Evolutionary conservation across 2,888 invertebrate genomes (phyloP).

Genomic region (Yponomeuta cagnagella): DNA sequence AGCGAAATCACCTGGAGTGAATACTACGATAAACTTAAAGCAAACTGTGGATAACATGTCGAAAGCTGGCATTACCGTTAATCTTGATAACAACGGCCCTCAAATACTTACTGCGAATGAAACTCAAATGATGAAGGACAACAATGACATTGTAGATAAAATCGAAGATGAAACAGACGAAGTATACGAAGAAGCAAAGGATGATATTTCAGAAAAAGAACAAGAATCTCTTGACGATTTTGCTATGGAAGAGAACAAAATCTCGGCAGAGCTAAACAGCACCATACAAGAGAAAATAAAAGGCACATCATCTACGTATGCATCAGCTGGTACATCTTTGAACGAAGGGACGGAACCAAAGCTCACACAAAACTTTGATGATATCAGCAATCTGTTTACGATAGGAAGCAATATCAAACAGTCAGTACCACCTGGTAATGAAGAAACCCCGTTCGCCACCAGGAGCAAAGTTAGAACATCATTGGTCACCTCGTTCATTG

Average conservation of each 20-base stretch:
- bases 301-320: slow-evolving; percentile 37
- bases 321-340: slow-evolving; percentile 39
- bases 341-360: slow-evolving; percentile 34
- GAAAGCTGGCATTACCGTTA: neutral
- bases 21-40: slow-evolving; percentile 41
- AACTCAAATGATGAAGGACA: neutral
- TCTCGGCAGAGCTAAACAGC: neutral
- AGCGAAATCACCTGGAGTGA: slow-evolving; percentile 50
- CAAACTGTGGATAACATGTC: neutral
- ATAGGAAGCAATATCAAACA: slow-evolving; percentile 46
- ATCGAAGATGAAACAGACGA: neutral
- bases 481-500: slow-evolving; percentile 23
- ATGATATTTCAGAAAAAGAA: neutral
- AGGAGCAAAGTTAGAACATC: slow-evolving; percentile 28
- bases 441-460: slow-evolving; percentile 29
- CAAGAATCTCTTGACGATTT: slow-evolving; percentile 2
- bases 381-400: slow-evolving; percentile 51
- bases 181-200: slow-evolving; percentile 1
- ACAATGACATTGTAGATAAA: neutral
- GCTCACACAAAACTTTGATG: slow-evolving; percentile 57
- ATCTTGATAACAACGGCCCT: neutral
- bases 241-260: slow-evolving; percentile 2
- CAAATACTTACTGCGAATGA: neutral
- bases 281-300: neutral
- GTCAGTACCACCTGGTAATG: slow-evolving; percentile 33